Base-by-base conservation (phyloP, 2,797 vertebrate genomes). In the Meda fulgida region DNA sequence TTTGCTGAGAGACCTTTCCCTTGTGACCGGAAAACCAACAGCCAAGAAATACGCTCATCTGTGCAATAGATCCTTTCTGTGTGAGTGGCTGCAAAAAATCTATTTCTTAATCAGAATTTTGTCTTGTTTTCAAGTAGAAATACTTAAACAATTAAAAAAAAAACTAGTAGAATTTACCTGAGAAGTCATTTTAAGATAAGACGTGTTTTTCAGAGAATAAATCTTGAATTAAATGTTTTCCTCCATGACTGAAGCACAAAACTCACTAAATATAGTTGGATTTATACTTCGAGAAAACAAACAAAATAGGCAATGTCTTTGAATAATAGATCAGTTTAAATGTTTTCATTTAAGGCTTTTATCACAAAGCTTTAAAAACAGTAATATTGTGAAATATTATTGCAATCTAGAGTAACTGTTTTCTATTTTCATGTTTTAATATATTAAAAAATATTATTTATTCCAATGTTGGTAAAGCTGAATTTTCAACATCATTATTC, bases 1-100 rank as follows among this genome's bases (percentile, higher is more conserved):
- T 88, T 75, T 79, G 72, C 89, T 88, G 63, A 38, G 70, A 85
- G 72, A 88, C 84, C 75, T 66, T 87, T 84, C 85, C 29, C 65
- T 85, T 83, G 83, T 87, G 81, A 84, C 85, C 5, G 4, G 3
- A 63, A 85, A 86, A n/a, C 67, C 48, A 46, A 76, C 51, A 66
- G 73, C 76, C 21, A 48, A 81, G 75, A 85, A 83, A 87, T 85
- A 10, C 5, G 40, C 60, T 48, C 71, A 53, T 55, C 79, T 58
- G 36, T 31, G 19, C 69, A 29, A 16, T 69, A 34, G 69, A 79
- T 69, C 71, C 38, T 89, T 70, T 80, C 83, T 79, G 81, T 72
- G 23, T 14, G 16, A 18, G 46, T 63, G 65, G 43, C 48, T 40
- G 36, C 34, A 67, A 23, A 65, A 43, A 66, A 80, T 60, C 34